Evolutionary conservation across 2,888 invertebrate genomes (phyloP), one percentile per base, ranked within the genome.

Genomic region (Laothoe populi): DNA sequence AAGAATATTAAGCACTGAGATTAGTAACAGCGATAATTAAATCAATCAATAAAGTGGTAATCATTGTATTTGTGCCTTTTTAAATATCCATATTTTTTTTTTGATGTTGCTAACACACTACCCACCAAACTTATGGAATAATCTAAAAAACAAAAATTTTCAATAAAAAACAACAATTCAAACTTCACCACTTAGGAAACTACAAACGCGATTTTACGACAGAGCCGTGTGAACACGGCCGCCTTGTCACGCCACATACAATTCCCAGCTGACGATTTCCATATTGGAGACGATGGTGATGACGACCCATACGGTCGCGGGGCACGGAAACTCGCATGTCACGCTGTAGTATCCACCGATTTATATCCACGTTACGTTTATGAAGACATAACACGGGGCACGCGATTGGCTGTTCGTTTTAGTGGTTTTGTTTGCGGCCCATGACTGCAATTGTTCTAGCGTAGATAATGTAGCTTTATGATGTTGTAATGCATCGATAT

Each of bases 281-380:
- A 53, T 19, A 19, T 16, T 53, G 13, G 53, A 53, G 31, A 35
- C 35, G 10, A 53, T 2, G 49, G 31, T 49, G 31, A 49, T 49
- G 49, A 49, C 16, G 31, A 23, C 24, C 24, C 59, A 49, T 63
- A 67, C 64, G 62, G 64, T 48, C 44, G n/a, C 48, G 4, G 48
- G 65, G 62, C 72, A 72, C 72, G 72, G 60, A 65, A 72, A 59
- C 60, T 71, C 60, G 70, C 72, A 65, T 72, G 72, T 59, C 65
- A 21, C 26, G 63, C 35, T 59, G 26, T 68, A 42, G 21, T 19
- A 49, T 16, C 53, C 13, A 35, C 53, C 44, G 57, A 61, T 61
- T 45, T 57, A 44, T 45, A 61, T 57, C 44, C 31, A 31, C 31
- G 11, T 38, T 38, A 57, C 45, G 44, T 53, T 35, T 53, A 53